Evolutionary conservation across 35 echinoderm and acorn worm species (phyloP), one percentile per base, ranked within the genome.

Genomic region (Ptychodera flava): DNA sequence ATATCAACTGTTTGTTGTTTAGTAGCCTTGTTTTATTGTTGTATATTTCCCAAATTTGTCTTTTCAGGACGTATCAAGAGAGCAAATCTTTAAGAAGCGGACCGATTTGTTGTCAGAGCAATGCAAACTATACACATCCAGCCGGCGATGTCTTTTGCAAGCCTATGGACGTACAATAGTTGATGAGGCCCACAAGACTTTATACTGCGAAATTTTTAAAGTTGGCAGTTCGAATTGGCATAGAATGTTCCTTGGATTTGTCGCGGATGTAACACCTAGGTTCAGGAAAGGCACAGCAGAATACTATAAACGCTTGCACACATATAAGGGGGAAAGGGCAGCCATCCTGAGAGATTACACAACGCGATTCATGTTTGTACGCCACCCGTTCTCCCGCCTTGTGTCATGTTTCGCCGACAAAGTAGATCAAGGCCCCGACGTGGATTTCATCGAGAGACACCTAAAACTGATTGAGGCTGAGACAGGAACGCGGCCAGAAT

Each of bases 201-300:
- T 92, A 22, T 99, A 94, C 83, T 94, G 96, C 76, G 91, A 93
- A 36, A 82, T 97, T 1, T 92, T 92, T 1, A 93, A 97, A 77
- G 95, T 90, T 0, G 95, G 92, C 1, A 89, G 92, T 85, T 86
- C 92, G 1, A 93, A 79, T 35, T 93, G 92, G 92, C 89, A 85
- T 36, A 34, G 88, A 32, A 34, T 89, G 12, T 89, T 93, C 38
- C 84, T 93, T 31, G 33, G 79, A 30, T 29, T 89, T 1, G 36
- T 34, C 6, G 88, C 87, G 10, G 28, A 82, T 80, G 77, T 37
- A 31, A 37, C 32, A 35, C 36, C 83, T 31, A 45, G 33, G 0
- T 28, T 81, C 1, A 16, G 52, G 35, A 86, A 37, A n/a, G 32
- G 34, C 6, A 79, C 33, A 29, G 37, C n/a, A 12, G 16, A 12